A percentile compares a stretch with the other conserved stretches of the same genome.
These are phyloP conservation scores for Eupithecia inturbata DNA, from an alignment of 2,888 invertebrate species.

Conservation along the genomic window DNA sequence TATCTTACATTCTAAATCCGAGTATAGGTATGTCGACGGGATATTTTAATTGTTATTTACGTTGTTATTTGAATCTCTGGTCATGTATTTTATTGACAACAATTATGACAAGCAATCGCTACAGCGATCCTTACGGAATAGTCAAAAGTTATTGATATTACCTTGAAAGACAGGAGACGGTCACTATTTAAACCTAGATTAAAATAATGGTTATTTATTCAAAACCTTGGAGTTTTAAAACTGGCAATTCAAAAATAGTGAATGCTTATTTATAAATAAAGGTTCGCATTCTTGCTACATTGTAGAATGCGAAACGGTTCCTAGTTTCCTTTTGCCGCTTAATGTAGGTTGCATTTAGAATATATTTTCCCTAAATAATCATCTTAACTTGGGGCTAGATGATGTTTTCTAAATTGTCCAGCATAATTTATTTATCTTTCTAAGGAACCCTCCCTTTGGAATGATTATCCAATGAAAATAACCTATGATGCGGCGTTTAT, in stretches of 20 bases:
- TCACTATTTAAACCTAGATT: not conserved
- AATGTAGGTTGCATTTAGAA: not conserved
- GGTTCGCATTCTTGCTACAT: not conserved
- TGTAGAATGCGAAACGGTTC: not conserved
- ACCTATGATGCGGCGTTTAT: too few relatives aligned
- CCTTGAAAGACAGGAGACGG: not conserved
- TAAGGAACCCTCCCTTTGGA: too few relatives aligned
- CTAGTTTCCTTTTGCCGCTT: not conserved
- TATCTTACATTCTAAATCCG: not conserved
- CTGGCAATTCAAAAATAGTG: not conserved
- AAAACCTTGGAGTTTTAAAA: not conserved
- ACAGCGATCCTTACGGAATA: not conserved
- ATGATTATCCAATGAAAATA: too few relatives aligned
- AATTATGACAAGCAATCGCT: not conserved
- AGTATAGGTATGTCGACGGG: not conserved
- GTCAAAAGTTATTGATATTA: not conserved
- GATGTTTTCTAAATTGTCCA: too few relatives aligned
- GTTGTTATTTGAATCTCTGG: not conserved
- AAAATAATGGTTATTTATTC: constrained; percentile 5
- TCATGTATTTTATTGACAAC: not conserved
- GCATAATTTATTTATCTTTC: too few relatives aligned
- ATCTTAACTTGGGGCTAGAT: too few relatives aligned
- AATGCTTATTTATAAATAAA: not conserved
- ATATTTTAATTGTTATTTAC: not conserved
- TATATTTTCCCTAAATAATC: too few relatives aligned